These are phyloP conservation scores for Orbicella faveolata DNA, from an alignment of 64 coral and sea anemone species.

Conservation along the genomic window DNA sequence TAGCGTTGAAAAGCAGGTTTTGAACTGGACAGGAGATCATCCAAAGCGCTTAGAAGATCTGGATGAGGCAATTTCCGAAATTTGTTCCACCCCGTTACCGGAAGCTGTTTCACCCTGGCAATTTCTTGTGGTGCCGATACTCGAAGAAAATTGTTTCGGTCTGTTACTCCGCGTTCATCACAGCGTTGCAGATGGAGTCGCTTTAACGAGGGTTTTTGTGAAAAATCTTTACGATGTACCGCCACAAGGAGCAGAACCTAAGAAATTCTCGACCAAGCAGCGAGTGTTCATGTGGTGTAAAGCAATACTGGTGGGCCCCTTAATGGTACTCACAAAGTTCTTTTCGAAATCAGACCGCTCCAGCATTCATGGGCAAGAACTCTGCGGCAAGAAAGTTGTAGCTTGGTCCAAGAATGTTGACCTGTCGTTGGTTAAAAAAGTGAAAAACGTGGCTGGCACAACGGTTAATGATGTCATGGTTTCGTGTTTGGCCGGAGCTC, in stretches of 20 bases:
- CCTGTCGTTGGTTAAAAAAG: slow-evolving; percentile 71
- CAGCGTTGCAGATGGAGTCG: slow-evolving; percentile 89
- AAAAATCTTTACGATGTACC: slow-evolving; percentile 87
- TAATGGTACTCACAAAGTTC: slow-evolving; percentile 66
- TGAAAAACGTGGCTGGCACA: slow-evolving; percentile 85
- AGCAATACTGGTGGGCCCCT: slow-evolving; percentile 78
- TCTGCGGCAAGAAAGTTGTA: slow-evolving; percentile 79
- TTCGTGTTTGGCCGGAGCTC: slow-evolving; percentile 85
- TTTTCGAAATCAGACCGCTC: slow-evolving; percentile 74
- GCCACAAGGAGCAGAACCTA: slow-evolving; percentile 65
- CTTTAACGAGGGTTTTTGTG: slow-evolving; percentile 84
- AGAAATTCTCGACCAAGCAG: slow-evolving; percentile 89
- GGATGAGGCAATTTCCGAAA: slow-evolving; percentile 69
- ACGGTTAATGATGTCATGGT: slow-evolving; percentile 99
- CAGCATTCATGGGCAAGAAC: slow-evolving; percentile 73
- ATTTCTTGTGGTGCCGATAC: slow-evolving; percentile 84
- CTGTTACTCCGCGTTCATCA: slow-evolving; percentile 93
- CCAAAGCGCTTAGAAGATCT: slow-evolving; percentile 65
- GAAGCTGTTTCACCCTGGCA: slow-evolving; percentile 81
- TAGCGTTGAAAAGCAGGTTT: slow-evolving; percentile 79
- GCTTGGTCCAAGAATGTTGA: slow-evolving; percentile 86
- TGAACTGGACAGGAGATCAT: slow-evolving; percentile 59
- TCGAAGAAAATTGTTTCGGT: slow-evolving; percentile 58
- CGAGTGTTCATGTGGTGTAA: slow-evolving; percentile 95
- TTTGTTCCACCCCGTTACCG: slow-evolving; percentile 61